Evolutionary conservation across 1,140 invertebrate species (phyloP).

Genomic region (Musca domestica): DNA sequence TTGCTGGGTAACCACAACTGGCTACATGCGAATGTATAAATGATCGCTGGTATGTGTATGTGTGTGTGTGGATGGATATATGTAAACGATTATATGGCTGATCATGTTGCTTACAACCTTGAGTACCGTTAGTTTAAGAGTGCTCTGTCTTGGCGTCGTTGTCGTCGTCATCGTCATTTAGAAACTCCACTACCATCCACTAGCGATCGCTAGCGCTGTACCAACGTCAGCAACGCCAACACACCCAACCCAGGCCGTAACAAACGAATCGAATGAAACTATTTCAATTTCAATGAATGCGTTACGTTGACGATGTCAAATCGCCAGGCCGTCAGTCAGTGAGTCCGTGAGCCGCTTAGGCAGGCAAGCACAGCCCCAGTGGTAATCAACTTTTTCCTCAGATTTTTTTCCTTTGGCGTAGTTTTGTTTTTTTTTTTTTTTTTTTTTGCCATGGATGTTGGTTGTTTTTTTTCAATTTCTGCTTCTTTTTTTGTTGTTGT

Average conservation of each 20-base stretch:
- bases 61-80: background rate
- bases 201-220: background rate
- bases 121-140: constrained; percentile 20
- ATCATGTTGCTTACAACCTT: constrained; percentile 21
- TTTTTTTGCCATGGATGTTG: background rate
- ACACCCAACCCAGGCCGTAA: constrained; percentile 5
- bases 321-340: background rate
- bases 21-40: too few species aligned
- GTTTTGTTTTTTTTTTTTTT: too few species aligned
- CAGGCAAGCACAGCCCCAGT: background rate
- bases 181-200: background rate
- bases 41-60: too few species aligned
- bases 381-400: constrained; percentile 7
- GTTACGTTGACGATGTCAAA: constrained; percentile 10
- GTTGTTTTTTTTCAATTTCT: constrained; percentile 1
- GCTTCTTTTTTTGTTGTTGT: too few species aligned
- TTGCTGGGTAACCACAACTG: too few species aligned
- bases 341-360: background rate
- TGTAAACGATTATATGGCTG: background rate
- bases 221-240: constrained; percentile 9
- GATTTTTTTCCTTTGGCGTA: background rate
- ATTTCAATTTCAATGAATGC: constrained; percentile 16
- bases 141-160: constrained; percentile 16
- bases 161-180: background rate
- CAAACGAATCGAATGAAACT: constrained; percentile 4